Conservation (phyloP, 2,888 invertebrate genomes). For the Nomada fabriciana region DNA sequence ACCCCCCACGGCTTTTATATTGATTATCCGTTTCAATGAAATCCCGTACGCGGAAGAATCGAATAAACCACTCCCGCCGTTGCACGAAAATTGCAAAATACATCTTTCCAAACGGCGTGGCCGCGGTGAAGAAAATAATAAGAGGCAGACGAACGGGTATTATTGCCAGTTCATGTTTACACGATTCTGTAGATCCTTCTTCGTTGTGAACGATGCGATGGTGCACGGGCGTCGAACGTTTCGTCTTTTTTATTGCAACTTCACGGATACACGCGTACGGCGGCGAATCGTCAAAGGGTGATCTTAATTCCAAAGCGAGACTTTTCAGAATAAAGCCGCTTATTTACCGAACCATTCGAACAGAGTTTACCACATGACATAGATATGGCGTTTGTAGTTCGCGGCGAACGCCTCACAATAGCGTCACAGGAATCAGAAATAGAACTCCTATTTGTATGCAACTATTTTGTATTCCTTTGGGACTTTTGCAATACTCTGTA, state of each 20-base stretch:
- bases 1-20: conserved; percentile 35
- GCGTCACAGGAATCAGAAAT: conserved; percentile 3
- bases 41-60: conserved; percentile 32
- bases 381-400: not conserved
- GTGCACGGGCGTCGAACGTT: not conserved
- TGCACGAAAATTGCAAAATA: not conserved
- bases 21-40: conserved; percentile 44
- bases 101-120: no score
- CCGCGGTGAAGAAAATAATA: no score
- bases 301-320: not conserved
- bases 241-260: not conserved
- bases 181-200: not conserved
- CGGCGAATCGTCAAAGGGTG: not conserved
- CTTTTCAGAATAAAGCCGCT: not conserved
- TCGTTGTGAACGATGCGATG: not conserved
- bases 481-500: not conserved
- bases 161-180: not conserved
- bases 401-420: not conserved
- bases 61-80: conserved; percentile 21
- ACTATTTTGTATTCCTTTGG: conserved; percentile 19
- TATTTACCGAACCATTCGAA: conserved; percentile 5
- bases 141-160: not conserved
- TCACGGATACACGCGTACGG: not conserved
- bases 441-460: not conserved
- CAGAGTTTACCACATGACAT: not conserved